Base-by-base conservation (phyloP, 2,113 vertebrate species). In the Syrmaticus mikado region DNA sequence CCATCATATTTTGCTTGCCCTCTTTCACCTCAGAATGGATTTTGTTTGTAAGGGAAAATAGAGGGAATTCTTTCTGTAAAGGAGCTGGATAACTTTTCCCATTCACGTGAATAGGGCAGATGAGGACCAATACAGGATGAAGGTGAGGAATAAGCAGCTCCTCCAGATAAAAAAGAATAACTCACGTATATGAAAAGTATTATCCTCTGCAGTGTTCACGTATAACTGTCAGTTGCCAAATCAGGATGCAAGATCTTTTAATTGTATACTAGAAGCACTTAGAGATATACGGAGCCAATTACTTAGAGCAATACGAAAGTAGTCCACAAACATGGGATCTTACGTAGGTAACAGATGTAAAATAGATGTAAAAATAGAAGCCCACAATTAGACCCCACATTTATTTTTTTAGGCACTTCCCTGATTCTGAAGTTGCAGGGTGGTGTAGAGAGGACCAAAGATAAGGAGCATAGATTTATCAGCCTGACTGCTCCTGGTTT, bases 181-280 rank as follows among this genome's bases (percentile, higher is more conserved):
- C 10, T 78, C 27, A 4, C 46, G 30, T 50, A 72, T 72, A 72
- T 36, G 18, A 10, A 84, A 88, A 77, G 18, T 41, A 79, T 76
- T 92, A 60, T 65, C 27, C n/a, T 9, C 82, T 70, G 86, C 72
- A 38, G 28, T 46, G 21, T 45, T 94, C 32, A 19, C 53, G 20
- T 64, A 27, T 79, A 92, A 79, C 71, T 82, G 34, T 48, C 76
- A 83, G 57, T 81, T 90, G 64, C 36, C 64, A 82, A 93, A 71
- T 67, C 40, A 80, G 46, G 20, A 77, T 73, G 25, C 50, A 85
- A 84, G 27, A 14, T 55, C 67, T 83, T 75, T 87, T 55, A 89
- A 62, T 79, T 71, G 32, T 38, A 45, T 36, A 48, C 10, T 72
- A 11, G 70, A 76, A 79, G 30, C 1, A 1, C 8, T 1, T 36